Evolutionary conservation across 2,888 invertebrate genomes (phyloP), one percentile per base, ranked within the genome.

Genomic region (Nyleta sp.): DNA sequence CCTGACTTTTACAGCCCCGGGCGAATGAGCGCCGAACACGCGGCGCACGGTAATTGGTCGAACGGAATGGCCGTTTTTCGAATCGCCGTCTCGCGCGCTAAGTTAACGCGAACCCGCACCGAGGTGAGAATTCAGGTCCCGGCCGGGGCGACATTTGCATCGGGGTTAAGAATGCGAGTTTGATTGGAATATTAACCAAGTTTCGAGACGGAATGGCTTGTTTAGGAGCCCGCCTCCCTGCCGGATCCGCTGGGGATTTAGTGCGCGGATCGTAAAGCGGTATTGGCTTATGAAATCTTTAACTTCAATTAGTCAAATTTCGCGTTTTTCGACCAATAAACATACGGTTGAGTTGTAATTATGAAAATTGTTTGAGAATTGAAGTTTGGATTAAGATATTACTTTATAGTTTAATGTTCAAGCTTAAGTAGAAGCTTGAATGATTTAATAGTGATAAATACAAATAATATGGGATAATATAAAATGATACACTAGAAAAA

Each of bases 21-120:
- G 52, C 59, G 52, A 70, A 60, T 53, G 22, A 42, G 24, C 53
- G 46, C 0, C 52, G 22, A 15, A 52, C 52, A 46, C 53, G 53
- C 52, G 53, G 71, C 57, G 72, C 38, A 10, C 65, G 50, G 65
- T 67, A 65, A 74, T 74, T 67, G 73, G 65, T 67, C 50, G n/a
- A 3, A 0, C 38, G 38, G 18, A 67, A 74, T 67, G 42, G 28
- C 44, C 65, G 59, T 10, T 67, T 65, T 74, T 59, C 65, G 55
- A 74, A 65, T 74, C 73, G 72, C 55, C 55, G 42, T 42, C 42
- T 5, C 35, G 35, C 35, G 35, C 35, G 35, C 35, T 35, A 6
- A 11, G 35, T 8, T 8, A 8, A 28, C 28, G 4, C 13, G 13
- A 38, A 38, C 4, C 10, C 17, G 20, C 18, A 8, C 10, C 59